phyloP scores from a whole-genome alignment of 2,797 vertebrate genomes.

The Diceros bicornis region DNA sequence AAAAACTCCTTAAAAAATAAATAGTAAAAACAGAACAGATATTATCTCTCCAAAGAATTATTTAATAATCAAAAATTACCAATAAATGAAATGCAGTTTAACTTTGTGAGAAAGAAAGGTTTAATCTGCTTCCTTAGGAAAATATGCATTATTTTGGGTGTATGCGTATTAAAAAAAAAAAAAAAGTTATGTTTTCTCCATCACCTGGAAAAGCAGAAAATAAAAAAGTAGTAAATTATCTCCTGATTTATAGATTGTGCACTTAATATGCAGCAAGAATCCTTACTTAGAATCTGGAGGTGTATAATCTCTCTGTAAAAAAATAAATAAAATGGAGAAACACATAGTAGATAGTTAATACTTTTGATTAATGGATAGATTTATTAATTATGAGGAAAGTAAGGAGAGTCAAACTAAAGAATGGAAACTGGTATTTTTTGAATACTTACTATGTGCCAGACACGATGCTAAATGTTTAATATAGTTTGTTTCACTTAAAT shows the following conservation, averaged over 20 bases:
- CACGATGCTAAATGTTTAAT: constrained; percentile 22
- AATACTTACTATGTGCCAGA: not conserved
- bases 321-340: not conserved
- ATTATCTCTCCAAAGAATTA: not conserved
- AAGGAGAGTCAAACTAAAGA: not conserved
- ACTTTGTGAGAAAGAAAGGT: not conserved
- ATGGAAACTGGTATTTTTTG: not conserved
- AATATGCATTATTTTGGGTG: not conserved
- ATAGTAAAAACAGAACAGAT: not conserved
- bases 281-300: not conserved
- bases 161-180: too few species aligned
- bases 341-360: not conserved
- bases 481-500: constrained; percentile 54
- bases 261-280: not conserved
- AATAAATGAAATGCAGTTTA: not conserved
- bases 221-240: not conserved
- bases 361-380: constrained; percentile 36
- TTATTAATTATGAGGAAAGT: constrained; percentile 21
- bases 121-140: not conserved
- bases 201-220: not conserved
- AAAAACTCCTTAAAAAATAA: not conserved
- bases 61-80: not conserved
- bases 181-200: not conserved
- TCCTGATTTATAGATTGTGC: not conserved
- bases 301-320: not conserved